Base-by-base conservation (phyloP, 1,140 invertebrate genomes). In the Pomacea maculata region DNA sequence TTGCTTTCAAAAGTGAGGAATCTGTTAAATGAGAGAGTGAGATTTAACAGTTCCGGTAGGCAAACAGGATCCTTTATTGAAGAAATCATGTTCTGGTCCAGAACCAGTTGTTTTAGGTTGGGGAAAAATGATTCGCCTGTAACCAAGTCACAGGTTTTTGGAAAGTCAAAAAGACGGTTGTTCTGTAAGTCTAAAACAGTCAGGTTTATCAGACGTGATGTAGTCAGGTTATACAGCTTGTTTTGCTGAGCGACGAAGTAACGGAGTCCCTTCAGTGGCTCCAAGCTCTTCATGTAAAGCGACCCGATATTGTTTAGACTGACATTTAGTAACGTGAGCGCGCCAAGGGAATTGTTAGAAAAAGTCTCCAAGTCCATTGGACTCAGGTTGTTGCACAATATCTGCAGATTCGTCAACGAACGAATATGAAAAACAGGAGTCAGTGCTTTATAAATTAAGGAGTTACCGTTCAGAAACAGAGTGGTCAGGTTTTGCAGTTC, bases 241-340 rank as follows among this genome's bases (percentile, higher is more conserved):
- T 76, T 76, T 55, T 61, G 34, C n/a, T 61, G 61, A 19, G 63
- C 5, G 6, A 45, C 0, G 54, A 78, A 71, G n/a, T 1, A 71
- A 6, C 52, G 12, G 1, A 78, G 17, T 7, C 67, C 21, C 17
- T 12, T 14, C 10, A 78, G 67, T 29, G 77, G 65, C 25, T 78
- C 64, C 29, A 78, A 78, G 14, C 11, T 65, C 29, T 78, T 25
- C 77, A 78, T 57, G 17, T 78, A 65, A 19, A 78, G 52, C 12
- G 12, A 15, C 25, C 57, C 25, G 9, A 78, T 70, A 10, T 71
- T 57, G 67, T 78, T 78, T 45, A 52, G 70, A 55, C 77, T 78
- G 65, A 78, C 25, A 19, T 78, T 67, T 14, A 78, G 9, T 12
- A 55, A 68, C 17, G 8, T 78, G 11, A 78, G 67, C 9, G 3